Conservation (phyloP, 2,888 invertebrate genomes). For the Pilophorus perplexus region DNA sequence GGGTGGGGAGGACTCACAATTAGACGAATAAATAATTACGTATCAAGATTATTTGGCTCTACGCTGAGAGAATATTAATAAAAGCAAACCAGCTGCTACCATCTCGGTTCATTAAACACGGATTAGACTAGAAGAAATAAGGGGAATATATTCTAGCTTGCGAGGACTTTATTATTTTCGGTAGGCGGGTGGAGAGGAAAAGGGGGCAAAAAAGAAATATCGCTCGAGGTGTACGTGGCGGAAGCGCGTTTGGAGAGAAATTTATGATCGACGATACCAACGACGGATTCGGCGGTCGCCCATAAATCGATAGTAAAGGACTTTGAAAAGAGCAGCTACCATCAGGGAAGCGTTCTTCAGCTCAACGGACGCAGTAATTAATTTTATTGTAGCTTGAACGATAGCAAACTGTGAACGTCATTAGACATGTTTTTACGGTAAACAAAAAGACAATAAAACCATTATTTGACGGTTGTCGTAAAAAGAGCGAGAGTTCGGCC, state of each 20-base stretch:
- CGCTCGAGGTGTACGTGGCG: background rate
- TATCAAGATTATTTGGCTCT: conserved; percentile 29
- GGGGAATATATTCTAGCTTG: conserved; percentile 19
- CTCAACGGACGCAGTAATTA: too few relatives aligned
- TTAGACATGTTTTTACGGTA: too few relatives aligned
- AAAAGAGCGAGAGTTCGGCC: too few relatives aligned
- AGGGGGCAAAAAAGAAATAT: conserved; percentile 3
- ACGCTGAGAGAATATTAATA: conserved; percentile 27
- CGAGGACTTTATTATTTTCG: conserved; percentile 33
- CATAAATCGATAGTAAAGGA: background rate
- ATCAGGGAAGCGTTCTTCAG: background rate
- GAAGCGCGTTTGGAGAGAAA: background rate
- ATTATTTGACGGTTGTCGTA: too few relatives aligned
- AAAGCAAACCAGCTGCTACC: conserved; percentile 35
- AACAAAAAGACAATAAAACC: too few relatives aligned
- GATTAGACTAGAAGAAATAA: conserved; percentile 31
- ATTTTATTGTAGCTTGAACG: too few relatives aligned
- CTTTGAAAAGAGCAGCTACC: too few relatives aligned
- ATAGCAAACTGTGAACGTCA: too few relatives aligned
- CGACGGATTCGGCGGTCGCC: background rate
- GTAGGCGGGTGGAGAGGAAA: background rate
- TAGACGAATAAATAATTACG: conserved; percentile 30
- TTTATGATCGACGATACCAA: background rate
- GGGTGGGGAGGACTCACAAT: conserved; percentile 6
- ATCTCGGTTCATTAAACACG: conserved; percentile 26